A percentile compares a stretch with the other conserved stretches of the same genome.
Conservation (phyloP, 2,888 invertebrate species). For the Eupithecia vulgata region DNA sequence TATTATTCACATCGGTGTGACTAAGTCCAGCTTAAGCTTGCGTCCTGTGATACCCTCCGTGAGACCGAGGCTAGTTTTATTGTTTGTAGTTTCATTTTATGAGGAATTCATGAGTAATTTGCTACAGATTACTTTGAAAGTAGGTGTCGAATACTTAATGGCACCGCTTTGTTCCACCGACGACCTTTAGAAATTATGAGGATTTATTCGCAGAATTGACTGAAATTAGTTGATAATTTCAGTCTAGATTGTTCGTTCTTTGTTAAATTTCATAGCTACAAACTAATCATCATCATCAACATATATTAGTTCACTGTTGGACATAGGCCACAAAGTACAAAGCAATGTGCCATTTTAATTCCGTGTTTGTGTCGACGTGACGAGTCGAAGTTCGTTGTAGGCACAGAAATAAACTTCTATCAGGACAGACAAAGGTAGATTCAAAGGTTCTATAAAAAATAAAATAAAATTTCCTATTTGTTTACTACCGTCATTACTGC, state of each 20-base stretch:
- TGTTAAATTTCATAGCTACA: constrained; percentile 7
- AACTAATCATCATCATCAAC: too few relatives aligned
- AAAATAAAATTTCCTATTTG: neutral
- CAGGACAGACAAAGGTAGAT: too few relatives aligned
- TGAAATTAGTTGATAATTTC: constrained; percentile 3
- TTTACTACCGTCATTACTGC: constrained; percentile 38
- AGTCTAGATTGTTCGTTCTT: neutral
- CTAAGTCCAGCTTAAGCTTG: constrained; percentile 52
- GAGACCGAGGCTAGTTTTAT: constrained; percentile 70
- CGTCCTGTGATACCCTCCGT: constrained; percentile 64
- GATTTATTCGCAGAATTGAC: constrained; percentile 17
- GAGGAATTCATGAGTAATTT: constrained; percentile 61
- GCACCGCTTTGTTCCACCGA: constrained; percentile 28
- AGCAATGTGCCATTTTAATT: neutral
- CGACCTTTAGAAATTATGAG: constrained; percentile 25
- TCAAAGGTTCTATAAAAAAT: neutral
- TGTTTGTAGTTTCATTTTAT: constrained; percentile 70
- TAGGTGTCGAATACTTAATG: constrained; percentile 51
- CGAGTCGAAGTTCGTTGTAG: neutral
- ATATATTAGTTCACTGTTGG: too few relatives aligned
- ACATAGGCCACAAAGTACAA: too few relatives aligned
- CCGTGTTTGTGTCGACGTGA: neutral
- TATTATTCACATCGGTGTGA: constrained; percentile 55
- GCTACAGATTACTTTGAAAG: constrained; percentile 45
- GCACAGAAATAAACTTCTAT: neutral